Conservation (phyloP, 2,797 vertebrate genomes). For the Lateolabrax maculatus region DNA sequence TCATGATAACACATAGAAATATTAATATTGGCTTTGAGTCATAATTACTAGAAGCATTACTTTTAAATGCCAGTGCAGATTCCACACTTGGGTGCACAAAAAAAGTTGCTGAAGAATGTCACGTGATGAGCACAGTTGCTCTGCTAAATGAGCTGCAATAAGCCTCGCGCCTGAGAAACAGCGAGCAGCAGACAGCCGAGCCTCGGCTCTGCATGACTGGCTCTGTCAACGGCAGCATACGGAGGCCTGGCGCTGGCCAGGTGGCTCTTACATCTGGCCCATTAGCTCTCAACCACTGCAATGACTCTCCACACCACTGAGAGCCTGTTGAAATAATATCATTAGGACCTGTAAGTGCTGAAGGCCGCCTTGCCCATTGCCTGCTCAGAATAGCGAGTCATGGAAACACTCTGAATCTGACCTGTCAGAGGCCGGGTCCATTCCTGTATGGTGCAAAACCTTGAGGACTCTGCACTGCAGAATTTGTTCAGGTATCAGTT, state of each 20-base stretch:
- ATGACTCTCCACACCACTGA: conserved; percentile 72
- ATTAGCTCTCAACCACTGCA: conserved; percentile 77
- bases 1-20: conserved; percentile 42
- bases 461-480: background rate
- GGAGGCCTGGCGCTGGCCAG: conserved; percentile 68
- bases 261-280: conserved; percentile 82
- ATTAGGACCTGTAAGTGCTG: conserved; percentile 65
- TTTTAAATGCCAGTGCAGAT: conserved; percentile 60
- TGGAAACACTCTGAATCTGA: conserved; percentile 25
- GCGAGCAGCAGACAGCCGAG: conserved; percentile 49
- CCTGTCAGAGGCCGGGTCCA: conserved; percentile 17
- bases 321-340: conserved; percentile 79
- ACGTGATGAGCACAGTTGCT: conserved; percentile 46
- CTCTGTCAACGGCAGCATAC: conserved; percentile 68
- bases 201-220: conserved; percentile 64
- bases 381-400: conserved; percentile 56
- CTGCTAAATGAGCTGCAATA: conserved; percentile 58
- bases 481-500: background rate
- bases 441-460: background rate
- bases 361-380: conserved; percentile 61
- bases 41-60: conserved; percentile 49
- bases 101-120: conserved; percentile 52
- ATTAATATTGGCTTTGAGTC: conserved; percentile 46
- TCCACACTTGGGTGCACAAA: conserved; percentile 27
- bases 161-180: conserved; percentile 43